phyloP scores from a whole-genome alignment of 1,140 invertebrate genomes.

The Drosophila arizonae region DNA sequence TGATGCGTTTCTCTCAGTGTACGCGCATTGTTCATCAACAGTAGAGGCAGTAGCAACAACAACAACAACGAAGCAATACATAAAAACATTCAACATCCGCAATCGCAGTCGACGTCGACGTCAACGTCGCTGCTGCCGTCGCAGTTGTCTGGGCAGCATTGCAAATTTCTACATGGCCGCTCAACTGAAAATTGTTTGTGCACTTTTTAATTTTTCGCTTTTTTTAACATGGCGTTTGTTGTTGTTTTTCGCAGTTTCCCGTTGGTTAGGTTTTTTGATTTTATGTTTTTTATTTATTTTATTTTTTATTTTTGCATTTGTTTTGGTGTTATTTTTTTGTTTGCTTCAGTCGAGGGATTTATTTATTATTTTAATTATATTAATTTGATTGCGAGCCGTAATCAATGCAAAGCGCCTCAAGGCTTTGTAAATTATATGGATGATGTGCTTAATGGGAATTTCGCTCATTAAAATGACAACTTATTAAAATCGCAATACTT shows the following conservation, averaged over 20 bases:
- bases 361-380: constrained; percentile 76
- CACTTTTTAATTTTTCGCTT: constrained; percentile 65
- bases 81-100: constrained; percentile 46
- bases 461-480: constrained; percentile 51
- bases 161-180: constrained; percentile 82
- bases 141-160: constrained; percentile 70
- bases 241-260: constrained; percentile 69
- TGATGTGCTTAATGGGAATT: constrained; percentile 47
- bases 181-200: constrained; percentile 82
- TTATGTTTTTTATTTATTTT: constrained; percentile 11
- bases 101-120: constrained; percentile 22
- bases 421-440: constrained; percentile 61
- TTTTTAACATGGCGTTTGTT: constrained; percentile 36
- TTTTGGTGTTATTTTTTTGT: constrained; percentile 25
- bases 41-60: constrained; percentile 33
- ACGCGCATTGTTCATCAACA: constrained; percentile 50
- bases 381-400: constrained; percentile 62
- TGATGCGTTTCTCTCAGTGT: constrained; percentile 30
- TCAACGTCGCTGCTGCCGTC: constrained; percentile 18
- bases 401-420: constrained; percentile 56
- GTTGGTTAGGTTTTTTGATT: constrained; percentile 53
- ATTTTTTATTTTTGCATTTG: constrained; percentile 23
- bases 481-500: constrained; percentile 6
- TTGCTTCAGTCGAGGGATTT: constrained; percentile 21
- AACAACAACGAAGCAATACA: constrained; percentile 18